Percentiles rank a stretch among this genome's conserved stretches.
Evolutionary conservation across 2,888 invertebrate species (phyloP).

Genomic region (Macrosoma leucophasiata): DNA sequence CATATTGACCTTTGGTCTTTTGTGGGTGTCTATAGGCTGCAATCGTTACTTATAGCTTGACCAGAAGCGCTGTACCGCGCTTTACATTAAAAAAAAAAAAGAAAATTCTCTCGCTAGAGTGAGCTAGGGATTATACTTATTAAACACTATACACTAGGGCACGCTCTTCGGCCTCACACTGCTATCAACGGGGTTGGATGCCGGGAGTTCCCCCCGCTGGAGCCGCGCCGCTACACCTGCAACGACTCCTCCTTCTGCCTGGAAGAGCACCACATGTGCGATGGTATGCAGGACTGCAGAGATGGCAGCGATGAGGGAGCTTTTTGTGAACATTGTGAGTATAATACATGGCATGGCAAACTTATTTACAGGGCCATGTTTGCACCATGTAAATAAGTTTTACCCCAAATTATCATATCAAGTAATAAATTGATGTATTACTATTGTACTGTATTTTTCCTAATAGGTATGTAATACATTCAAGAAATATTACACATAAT

Average conservation of each 20-base stretch:
- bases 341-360: too few relatives aligned
- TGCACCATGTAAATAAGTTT: too few relatives aligned
- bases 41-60: too few relatives aligned
- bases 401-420: too few relatives aligned
- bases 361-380: too few relatives aligned
- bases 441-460: too few relatives aligned
- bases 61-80: too few relatives aligned
- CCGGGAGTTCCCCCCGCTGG: slow-evolving; percentile 21
- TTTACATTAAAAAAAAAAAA: slow-evolving; percentile 2
- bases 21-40: too few relatives aligned
- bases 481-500: too few relatives aligned
- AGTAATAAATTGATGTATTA: too few relatives aligned
- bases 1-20: too few relatives aligned
- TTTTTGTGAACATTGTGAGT: slow-evolving; percentile 49
- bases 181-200: slow-evolving; percentile 35
- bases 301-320: slow-evolving; percentile 84
- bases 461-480: too few relatives aligned
- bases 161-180: slow-evolving; percentile 30
- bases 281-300: slow-evolving; percentile 80
- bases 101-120: not conserved
- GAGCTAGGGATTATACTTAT: not conserved
- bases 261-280: slow-evolving; percentile 77
- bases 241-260: slow-evolving; percentile 73
- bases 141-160: slow-evolving; percentile 33
- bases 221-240: slow-evolving; percentile 38